Conservation (phyloP, 2,113 vertebrate genomes). For the Poecilia latipinna region DNA sequence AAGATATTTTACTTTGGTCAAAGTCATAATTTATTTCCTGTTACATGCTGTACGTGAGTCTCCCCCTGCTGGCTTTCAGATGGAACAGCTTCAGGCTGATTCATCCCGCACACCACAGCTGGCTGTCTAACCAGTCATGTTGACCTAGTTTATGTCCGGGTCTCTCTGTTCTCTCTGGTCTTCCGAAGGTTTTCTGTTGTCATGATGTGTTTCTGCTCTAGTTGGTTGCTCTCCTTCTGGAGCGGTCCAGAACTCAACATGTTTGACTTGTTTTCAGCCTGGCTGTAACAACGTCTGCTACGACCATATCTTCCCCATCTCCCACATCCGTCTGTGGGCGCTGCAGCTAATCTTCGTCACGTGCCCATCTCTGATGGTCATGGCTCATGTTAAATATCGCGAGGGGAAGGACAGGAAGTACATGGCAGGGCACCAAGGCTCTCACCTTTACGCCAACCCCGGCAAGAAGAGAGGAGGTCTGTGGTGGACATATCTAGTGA, state of each 20-base stretch:
- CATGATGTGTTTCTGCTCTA: no score
- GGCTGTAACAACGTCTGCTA: conserved; percentile 94
- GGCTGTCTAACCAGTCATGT: no score
- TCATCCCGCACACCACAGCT: no score
- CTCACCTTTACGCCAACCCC: conserved; percentile 78
- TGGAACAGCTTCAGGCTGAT: background rate
- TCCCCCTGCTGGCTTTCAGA: background rate
- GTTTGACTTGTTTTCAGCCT: conserved; percentile 61
- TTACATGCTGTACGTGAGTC: background rate
- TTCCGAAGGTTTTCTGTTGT: no score
- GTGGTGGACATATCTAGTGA: conserved; percentile 85
- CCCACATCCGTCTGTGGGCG: conserved; percentile 82
- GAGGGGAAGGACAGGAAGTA: conserved; percentile 86
- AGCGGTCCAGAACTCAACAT: background rate
- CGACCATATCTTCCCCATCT: conserved; percentile 91
- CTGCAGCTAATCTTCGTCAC: conserved; percentile 83
- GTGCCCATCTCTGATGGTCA: conserved; percentile 91
- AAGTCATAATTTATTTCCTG: no score
- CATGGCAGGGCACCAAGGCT: conserved; percentile 42
- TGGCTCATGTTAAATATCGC: conserved; percentile 90
- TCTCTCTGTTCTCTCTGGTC: no score
- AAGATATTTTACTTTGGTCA: no score
- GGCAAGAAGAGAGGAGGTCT: conserved; percentile 91
- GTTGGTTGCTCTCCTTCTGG: no score
- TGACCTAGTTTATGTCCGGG: no score